Conservation (phyloP, 1,140 invertebrate genomes). For the Mactra quadrangularis region DNA sequence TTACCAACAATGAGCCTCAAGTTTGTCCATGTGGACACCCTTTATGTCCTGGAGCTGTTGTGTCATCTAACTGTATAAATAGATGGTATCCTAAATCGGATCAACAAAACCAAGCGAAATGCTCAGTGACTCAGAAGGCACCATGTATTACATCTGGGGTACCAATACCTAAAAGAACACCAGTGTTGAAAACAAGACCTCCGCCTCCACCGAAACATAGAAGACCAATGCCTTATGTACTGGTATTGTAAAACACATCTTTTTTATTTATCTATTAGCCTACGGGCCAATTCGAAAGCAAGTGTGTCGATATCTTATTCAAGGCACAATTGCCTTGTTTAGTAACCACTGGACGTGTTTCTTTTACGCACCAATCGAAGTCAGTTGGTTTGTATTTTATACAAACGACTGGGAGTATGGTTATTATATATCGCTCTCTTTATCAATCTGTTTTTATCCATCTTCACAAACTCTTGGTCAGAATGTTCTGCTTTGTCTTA, state of each 20-base stretch:
- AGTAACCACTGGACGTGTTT: background rate
- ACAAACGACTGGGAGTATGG: background rate
- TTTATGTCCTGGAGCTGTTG: background rate
- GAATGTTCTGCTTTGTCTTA: too few relatives aligned
- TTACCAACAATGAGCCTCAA: background rate
- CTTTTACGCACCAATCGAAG: background rate
- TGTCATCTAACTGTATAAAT: conserved; percentile 12
- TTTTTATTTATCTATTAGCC: background rate
- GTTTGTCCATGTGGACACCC: conserved; percentile 8
- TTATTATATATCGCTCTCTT: too few relatives aligned
- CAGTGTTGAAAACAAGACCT: conserved; percentile 31
- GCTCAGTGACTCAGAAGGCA: background rate
- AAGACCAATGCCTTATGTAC: conserved; percentile 1
- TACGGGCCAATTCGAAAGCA: too few relatives aligned
- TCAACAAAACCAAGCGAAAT: background rate
- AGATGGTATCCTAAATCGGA: conserved; percentile 32
- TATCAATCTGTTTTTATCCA: too few relatives aligned
- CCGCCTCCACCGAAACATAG: background rate
- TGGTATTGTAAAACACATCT: conserved; percentile 11
- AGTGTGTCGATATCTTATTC: background rate
- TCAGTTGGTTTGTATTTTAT: background rate
- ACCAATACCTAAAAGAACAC: conserved; percentile 32
- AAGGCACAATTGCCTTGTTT: too few relatives aligned
- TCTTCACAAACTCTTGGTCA: too few relatives aligned
- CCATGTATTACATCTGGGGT: conserved; percentile 4